These are phyloP conservation scores for Sphaerophoria taeniata DNA, from an alignment of 2,888 invertebrate genomes.

Conservation along the genomic window DNA sequence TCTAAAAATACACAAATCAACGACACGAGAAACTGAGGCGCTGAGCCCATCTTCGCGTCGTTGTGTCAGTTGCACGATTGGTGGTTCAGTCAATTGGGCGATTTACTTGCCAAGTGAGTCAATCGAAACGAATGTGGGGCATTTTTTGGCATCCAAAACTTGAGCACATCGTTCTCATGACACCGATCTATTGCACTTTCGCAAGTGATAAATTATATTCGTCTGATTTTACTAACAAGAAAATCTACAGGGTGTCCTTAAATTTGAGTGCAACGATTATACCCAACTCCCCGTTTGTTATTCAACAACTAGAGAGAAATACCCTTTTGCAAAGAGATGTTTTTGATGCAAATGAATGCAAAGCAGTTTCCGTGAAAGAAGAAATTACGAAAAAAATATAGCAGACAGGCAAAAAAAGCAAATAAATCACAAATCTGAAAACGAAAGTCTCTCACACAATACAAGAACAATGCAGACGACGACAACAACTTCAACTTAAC, in stretches of 20 bases:
- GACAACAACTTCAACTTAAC: background rate
- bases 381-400: constrained; percentile 14
- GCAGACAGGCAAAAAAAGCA: constrained; percentile 2
- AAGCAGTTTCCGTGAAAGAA: constrained; percentile 19
- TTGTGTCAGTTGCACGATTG: background rate
- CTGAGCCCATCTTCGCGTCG: background rate
- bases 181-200: constrained; percentile 70
- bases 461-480: constrained; percentile 5
- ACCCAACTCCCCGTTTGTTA: too few species aligned
- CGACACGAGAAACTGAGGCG: background rate
- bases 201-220: constrained; percentile 64
- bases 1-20: constrained; percentile 46
- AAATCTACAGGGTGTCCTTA: background rate
- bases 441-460: constrained; percentile 40
- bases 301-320: background rate
- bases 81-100: background rate
- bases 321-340: background rate
- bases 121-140: constrained; percentile 53
- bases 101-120: constrained; percentile 59
- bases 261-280: too few species aligned
- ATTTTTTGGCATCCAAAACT: constrained; percentile 57
- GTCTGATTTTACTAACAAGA: background rate
- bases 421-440: constrained; percentile 9
- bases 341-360: constrained; percentile 6
- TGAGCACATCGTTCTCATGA: constrained; percentile 57